Evolutionary conservation across 2,797 vertebrate species (phyloP).

Genomic region (Knipowitschia caucasica): DNA sequence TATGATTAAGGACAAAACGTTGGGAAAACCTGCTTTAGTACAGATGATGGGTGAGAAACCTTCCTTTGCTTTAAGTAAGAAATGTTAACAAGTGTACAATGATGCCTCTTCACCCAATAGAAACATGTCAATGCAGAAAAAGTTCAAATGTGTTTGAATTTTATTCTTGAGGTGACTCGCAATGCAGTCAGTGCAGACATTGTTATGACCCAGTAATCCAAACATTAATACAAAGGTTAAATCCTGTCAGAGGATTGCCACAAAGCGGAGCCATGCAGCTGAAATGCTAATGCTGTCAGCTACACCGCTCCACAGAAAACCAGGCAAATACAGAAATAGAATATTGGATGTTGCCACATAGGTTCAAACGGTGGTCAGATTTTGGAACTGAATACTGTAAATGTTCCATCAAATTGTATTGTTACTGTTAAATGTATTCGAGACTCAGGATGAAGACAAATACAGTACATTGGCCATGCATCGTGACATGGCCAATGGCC

Average conservation of each 20-base stretch:
- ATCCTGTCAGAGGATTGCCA: conserved; percentile 40
- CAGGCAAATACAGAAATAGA: neutral
- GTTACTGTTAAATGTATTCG: no score
- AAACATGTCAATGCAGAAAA: conserved; percentile 11
- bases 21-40: no score
- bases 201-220: conserved; percentile 46
- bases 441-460: no score
- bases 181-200: conserved; percentile 29
- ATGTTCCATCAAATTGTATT: no score
- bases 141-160: conserved; percentile 32
- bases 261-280: conserved; percentile 15
- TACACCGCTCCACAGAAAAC: neutral
- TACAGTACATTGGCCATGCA: no score
- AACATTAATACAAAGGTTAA: conserved; percentile 50
- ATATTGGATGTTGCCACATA: neutral
- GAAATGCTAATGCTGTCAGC: conserved; percentile 22
- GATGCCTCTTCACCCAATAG: neutral
- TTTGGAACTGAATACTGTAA: neutral
- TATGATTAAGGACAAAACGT: no score
- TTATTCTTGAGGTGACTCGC: conserved; percentile 27
- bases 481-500: no score
- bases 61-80: neutral
- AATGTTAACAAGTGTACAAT: no score
- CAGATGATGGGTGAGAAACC: no score
- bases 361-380: neutral